phyloP scores from a whole-genome alignment of 2,797 vertebrate genomes.

The Pelodytes ibericus region DNA sequence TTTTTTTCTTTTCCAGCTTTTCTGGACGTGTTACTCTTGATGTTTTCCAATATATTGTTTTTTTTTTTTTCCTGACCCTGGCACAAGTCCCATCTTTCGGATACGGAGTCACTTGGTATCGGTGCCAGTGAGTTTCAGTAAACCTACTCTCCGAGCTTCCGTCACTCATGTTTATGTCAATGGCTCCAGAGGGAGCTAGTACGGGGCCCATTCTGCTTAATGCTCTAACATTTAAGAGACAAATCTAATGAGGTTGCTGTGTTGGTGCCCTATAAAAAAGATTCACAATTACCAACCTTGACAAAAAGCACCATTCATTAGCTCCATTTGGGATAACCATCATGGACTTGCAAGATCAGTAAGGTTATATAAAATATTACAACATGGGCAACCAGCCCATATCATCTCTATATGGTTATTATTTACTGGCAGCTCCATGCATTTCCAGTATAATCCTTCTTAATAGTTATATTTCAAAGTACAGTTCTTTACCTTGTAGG shows the following conservation, averaged over 20 bases:
- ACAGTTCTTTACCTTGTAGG: background rate
- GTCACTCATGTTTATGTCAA: constrained; percentile 69
- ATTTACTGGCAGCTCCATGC: constrained; percentile 45
- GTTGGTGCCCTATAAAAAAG: constrained; percentile 61
- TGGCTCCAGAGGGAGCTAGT: constrained; percentile 68
- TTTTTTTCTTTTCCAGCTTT: background rate
- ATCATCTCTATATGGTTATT: constrained; percentile 43
- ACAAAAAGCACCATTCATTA: constrained; percentile 50
- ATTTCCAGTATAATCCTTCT: constrained; percentile 17
- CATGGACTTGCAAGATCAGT: constrained; percentile 30
- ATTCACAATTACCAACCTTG: constrained; percentile 53
- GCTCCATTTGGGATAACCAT: constrained; percentile 39
- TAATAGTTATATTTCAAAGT: constrained; percentile 15
- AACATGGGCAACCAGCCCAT: constrained; percentile 27
- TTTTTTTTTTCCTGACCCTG: constrained; percentile 47
- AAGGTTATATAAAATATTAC: constrained; percentile 38
- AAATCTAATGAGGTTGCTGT: constrained; percentile 71
- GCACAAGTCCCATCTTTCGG: constrained; percentile 41
- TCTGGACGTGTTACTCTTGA: background rate
- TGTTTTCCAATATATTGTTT: no score
- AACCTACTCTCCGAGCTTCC: constrained; percentile 61
- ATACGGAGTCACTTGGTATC: constrained; percentile 27
- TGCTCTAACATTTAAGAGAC: constrained; percentile 73
- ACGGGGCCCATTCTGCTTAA: constrained; percentile 77
- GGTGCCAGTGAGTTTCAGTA: constrained; percentile 50